phyloP scores from a whole-genome alignment of 2,888 invertebrate species.

The Chrysodeixis includens region DNA sequence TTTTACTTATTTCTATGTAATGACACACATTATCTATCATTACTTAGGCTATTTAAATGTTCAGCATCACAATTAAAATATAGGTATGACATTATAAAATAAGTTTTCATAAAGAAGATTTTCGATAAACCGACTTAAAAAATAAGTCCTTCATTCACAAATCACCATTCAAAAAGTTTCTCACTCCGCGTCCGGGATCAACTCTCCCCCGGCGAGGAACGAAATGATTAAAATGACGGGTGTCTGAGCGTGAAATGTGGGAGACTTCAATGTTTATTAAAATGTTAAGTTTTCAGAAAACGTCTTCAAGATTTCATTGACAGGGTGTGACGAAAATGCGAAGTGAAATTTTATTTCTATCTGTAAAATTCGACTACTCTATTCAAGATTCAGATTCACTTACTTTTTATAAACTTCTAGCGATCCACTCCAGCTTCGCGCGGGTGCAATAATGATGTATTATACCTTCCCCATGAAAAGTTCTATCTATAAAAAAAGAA shows the following conservation, averaged over 20 bases:
- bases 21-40: too few species aligned
- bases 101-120: neutral
- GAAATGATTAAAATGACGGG: slow-evolving; percentile 30
- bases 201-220: slow-evolving; percentile 16
- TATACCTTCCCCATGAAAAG: too few species aligned
- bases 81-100: neutral
- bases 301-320: neutral
- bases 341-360: neutral
- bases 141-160: neutral
- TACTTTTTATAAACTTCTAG: too few species aligned
- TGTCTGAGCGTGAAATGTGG: slow-evolving; percentile 19
- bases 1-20: too few species aligned
- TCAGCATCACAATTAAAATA: too few species aligned
- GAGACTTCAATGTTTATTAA: slow-evolving; percentile 14
- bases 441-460: too few species aligned
- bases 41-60: too few species aligned
- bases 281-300: neutral
- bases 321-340: neutral
- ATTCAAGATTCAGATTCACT: too few species aligned
- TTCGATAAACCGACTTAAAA: slow-evolving; percentile 21
- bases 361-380: too few species aligned
- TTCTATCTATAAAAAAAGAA: too few species aligned
- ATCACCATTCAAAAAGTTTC: slow-evolving; percentile 20
- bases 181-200: slow-evolving; percentile 31
- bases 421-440: too few species aligned